A percentile compares a stretch with the other conserved stretches of the same genome.
Conservation (phyloP, 2,888 invertebrate species). For the Orthonevra nobilis region DNA sequence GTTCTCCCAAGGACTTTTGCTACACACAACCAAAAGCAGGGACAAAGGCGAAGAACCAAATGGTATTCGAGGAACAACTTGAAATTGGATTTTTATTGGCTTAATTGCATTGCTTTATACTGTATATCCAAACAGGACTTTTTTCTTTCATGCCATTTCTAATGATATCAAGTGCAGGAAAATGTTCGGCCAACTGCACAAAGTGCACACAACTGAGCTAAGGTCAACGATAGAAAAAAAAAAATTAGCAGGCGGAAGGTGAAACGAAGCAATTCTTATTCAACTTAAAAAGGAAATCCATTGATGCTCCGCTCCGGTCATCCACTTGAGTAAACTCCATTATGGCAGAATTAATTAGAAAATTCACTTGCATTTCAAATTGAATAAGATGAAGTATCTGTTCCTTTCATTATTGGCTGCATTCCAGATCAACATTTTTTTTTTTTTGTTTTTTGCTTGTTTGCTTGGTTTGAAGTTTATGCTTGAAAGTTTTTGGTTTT, state of each 20-base stretch:
- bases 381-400: slow-evolving; percentile 60
- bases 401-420: slow-evolving; percentile 36
- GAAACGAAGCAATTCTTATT: slow-evolving; percentile 12
- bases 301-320: slow-evolving; percentile 32
- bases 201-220: slow-evolving; percentile 43
- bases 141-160: slow-evolving; percentile 19
- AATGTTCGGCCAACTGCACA: slow-evolving; percentile 47
- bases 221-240: background rate
- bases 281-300: slow-evolving; percentile 41
- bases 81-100: slow-evolving; percentile 67
- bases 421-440: slow-evolving; percentile 26
- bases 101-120: slow-evolving; percentile 55
- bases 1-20: background rate
- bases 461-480: slow-evolving; percentile 9
- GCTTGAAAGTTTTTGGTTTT: background rate
- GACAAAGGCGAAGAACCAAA: background rate
- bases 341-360: slow-evolving; percentile 62
- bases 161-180: slow-evolving; percentile 57
- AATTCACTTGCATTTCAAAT: slow-evolving; percentile 58
- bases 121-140: slow-evolving; percentile 34
- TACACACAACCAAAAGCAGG: background rate
- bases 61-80: slow-evolving; percentile 45
- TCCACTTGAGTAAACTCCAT: slow-evolving; percentile 54
- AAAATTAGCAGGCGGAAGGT: slow-evolving; percentile 34
- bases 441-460: background rate